Evolutionary conservation across 1,140 invertebrate species (phyloP).

Genomic region (Ctenoplectra terminalis): DNA sequence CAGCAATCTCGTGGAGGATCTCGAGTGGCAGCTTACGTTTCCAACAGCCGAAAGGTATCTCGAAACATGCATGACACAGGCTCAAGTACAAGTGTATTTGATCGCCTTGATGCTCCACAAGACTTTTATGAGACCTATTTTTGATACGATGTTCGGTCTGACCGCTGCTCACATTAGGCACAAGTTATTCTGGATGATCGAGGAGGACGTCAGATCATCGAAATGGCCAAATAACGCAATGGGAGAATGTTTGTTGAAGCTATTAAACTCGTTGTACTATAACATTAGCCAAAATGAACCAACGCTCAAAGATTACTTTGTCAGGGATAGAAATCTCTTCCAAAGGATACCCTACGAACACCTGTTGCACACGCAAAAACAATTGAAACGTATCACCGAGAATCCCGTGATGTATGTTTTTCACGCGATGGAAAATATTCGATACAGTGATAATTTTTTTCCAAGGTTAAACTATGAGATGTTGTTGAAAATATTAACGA

Average conservation of each 20-base stretch:
- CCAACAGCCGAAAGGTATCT: slow-evolving; percentile 89
- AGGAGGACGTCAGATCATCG: slow-evolving; percentile 85
- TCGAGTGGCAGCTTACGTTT: slow-evolving; percentile 90
- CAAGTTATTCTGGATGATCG: slow-evolving; percentile 91
- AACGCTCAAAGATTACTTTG: slow-evolving; percentile 88
- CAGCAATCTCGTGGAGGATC: slow-evolving; percentile 83
- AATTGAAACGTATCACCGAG: slow-evolving; percentile 87
- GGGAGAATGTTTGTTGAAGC: slow-evolving; percentile 86
- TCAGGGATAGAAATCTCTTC: slow-evolving; percentile 88
- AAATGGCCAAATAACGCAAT: slow-evolving; percentile 88
- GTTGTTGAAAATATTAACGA: slow-evolving; percentile 86
- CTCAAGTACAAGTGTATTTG: slow-evolving; percentile 87
- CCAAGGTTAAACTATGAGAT: slow-evolving; percentile 85
- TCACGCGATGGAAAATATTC: slow-evolving; percentile 86
- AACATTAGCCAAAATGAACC: slow-evolving; percentile 84
- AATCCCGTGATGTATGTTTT: slow-evolving; percentile 88
- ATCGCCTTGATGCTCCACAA: slow-evolving; percentile 87
- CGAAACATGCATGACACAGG: slow-evolving; percentile 87
- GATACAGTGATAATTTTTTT: slow-evolving; percentile 86
- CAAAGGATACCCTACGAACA: slow-evolving; percentile 86
- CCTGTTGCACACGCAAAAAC: slow-evolving; percentile 86
- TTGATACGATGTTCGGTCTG: slow-evolving; percentile 84
- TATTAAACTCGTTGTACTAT: slow-evolving; percentile 84
- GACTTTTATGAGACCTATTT: slow-evolving; percentile 86
- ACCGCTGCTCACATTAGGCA: slow-evolving; percentile 88